A percentile compares a stretch with the other conserved stretches of the same genome.
Conservation (phyloP, 2,888 invertebrate genomes). For the Lasioglossum zephyrum region DNA sequence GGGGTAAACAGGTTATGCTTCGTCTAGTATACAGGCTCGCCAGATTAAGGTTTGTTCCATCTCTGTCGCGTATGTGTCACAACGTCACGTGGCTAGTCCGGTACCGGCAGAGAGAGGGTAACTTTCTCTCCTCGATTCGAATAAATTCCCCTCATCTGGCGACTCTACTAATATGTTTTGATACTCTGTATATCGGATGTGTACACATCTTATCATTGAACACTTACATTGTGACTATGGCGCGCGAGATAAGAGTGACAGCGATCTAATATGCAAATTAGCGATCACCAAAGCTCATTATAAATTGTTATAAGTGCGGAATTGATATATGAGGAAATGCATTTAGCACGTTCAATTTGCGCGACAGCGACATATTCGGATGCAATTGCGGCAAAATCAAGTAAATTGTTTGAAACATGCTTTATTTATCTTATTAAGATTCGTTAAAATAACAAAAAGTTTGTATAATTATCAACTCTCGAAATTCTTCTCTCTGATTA, state of each 20-base stretch:
- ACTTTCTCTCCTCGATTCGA: too few relatives aligned
- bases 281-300: neutral
- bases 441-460: too few relatives aligned
- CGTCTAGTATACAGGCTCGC: too few relatives aligned
- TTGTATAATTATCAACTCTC: neutral
- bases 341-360: neutral
- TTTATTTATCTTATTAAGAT: neutral
- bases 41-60: too few relatives aligned
- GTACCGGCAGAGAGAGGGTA: too few relatives aligned
- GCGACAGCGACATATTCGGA: neutral
- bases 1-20: too few relatives aligned
- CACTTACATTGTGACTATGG: slow-evolving; percentile 13
- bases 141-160: too few relatives aligned
- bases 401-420: neutral
- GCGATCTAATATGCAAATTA: slow-evolving; percentile 4
- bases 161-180: neutral
- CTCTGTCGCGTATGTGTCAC: too few relatives aligned
- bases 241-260: neutral
- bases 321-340: neutral
- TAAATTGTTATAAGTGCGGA: neutral
- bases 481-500: neutral
- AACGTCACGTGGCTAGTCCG: too few relatives aligned
- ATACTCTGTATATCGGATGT: slow-evolving; percentile 1
- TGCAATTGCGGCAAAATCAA: neutral
- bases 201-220: neutral